Conservation (phyloP, 1,140 invertebrate genomes). For the Bombus sylvicola region DNA sequence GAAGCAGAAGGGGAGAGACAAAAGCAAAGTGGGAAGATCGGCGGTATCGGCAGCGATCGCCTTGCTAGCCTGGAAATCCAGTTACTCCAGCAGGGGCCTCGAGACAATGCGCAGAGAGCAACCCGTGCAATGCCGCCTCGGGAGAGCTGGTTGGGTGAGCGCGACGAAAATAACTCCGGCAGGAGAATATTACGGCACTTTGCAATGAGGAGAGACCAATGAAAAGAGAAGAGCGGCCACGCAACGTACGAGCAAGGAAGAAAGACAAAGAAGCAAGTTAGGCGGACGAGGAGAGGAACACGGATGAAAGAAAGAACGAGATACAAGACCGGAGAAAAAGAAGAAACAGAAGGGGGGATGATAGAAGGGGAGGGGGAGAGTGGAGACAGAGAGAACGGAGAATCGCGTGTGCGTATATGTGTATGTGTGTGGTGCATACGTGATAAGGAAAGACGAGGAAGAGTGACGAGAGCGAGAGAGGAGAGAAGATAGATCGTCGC, state of each 20-base stretch:
- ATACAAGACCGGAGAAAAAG: slow-evolving; percentile 28
- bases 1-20: slow-evolving; percentile 12
- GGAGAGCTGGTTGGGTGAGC: slow-evolving; percentile 65
- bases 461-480: neutral
- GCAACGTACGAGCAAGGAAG: slow-evolving; percentile 9
- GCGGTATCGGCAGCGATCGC: slow-evolving; percentile 50
- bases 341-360: slow-evolving; percentile 5
- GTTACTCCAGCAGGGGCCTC: slow-evolving; percentile 59
- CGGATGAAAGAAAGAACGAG: neutral
- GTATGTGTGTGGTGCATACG: slow-evolving; percentile 11
- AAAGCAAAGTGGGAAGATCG: slow-evolving; percentile 45
- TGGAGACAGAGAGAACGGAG: slow-evolving; percentile 15
- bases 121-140: slow-evolving; percentile 63
- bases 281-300: neutral
- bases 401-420: neutral
- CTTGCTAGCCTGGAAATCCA: slow-evolving; percentile 68
- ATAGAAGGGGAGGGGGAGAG: neutral
- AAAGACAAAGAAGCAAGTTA: slow-evolving; percentile 31
- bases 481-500: slow-evolving; percentile 32
- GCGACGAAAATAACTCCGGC: slow-evolving; percentile 69
- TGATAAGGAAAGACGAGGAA: slow-evolving; percentile 41
- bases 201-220: slow-evolving; percentile 59
- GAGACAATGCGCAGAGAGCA: slow-evolving; percentile 63
- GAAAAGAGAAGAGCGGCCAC: slow-evolving; percentile 24
- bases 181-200: slow-evolving; percentile 74